Evolutionary conservation across 2,888 invertebrate species (phyloP), one percentile per base, ranked within the genome.

Genomic region (Dioctria linearis): DNA sequence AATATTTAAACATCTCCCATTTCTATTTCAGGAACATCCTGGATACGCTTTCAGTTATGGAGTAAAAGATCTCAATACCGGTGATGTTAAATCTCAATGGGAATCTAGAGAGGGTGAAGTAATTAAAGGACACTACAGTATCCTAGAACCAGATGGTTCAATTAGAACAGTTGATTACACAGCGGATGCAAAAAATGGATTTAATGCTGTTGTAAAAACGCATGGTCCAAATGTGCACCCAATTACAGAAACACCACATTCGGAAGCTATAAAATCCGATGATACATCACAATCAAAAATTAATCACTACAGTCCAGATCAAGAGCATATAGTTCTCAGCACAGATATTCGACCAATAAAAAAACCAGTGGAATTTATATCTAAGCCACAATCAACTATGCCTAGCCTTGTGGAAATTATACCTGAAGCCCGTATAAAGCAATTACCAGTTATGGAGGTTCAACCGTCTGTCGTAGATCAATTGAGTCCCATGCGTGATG

Each of bases 131-230:
- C 90, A 89, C 66, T 94, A 94, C 86, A 93, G 93, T 84, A 89
- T 94, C 37, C 86, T 94, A 71, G 93, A 93, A 86, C 91, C 93
- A 54, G 93, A 93, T 85, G 93, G 94, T 69, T 90, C 91, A 5
- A 89, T 91, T 80, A 88, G 91, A 71, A 89, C 90, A 0, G 91
- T 92, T 2, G 90, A 91, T 81, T 92, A 92, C 81, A 91, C 91
- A 3, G 91, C 91, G 0, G 91, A 91, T 84, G 88, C 89, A 42
- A 89, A 90, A 80, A 88, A 87, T 80, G 91, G 91, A 3, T 91
- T 91, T 83, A 91, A 91, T 84, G 91, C 91, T 0, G 88, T 91
- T 4, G 91, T 91, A 0, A 91, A 91, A 83, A 89, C 89, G 0
- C 88, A 89, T 59, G 89, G 89, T 3, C 88, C 89, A 3, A 89